phyloP scores from a whole-genome alignment of 2,113 vertebrate genomes.

The Urocitellus parryii region DNA sequence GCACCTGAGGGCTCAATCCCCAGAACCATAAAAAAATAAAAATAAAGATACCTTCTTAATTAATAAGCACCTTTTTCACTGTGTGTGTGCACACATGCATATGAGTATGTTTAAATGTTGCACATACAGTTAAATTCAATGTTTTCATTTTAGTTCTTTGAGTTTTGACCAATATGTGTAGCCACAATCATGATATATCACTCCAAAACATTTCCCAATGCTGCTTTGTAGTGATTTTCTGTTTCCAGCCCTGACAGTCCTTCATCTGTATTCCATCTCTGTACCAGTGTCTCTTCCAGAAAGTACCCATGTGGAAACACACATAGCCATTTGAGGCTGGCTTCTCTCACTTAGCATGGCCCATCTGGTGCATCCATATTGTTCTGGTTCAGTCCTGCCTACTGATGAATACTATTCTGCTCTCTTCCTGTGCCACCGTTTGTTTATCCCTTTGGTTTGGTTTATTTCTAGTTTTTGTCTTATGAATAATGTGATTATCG shows the following conservation, averaged over 20 bases:
- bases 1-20: too few relatives aligned
- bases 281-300: neutral
- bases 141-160: neutral
- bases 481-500: neutral
- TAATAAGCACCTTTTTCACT: neutral
- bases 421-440: rapidly evolving
- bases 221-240: neutral
- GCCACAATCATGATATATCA: neutral
- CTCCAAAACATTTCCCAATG: neutral
- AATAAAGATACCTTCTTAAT: neutral
- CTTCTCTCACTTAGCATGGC: neutral
- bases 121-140: neutral
- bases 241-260: neutral
- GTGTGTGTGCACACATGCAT: neutral
- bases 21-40: too few relatives aligned
- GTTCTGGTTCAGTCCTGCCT: neutral
- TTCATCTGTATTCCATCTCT: neutral
- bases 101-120: neutral
- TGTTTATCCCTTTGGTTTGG: neutral
- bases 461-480: neutral
- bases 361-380: neutral
- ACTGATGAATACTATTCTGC: neutral
- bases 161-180: neutral
- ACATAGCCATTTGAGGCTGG: neutral
- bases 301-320: neutral